These are phyloP conservation scores for Lepidochrysops patricia DNA, from an alignment of 2,888 invertebrate genomes.

Conservation along the genomic window DNA sequence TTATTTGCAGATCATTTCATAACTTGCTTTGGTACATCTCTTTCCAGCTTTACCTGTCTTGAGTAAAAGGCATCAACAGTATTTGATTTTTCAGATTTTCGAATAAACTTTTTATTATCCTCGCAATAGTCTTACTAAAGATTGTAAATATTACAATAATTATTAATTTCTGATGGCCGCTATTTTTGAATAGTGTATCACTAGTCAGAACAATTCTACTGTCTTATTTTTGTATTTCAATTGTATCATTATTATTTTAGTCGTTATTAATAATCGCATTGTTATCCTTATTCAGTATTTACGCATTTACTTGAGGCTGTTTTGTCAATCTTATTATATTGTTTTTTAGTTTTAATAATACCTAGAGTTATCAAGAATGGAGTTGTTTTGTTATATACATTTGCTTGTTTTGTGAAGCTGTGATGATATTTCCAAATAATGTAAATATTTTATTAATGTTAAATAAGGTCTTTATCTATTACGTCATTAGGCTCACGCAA, in stretches of 20 bases:
- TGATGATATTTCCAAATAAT: slow-evolving; percentile 73
- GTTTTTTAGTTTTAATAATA: slow-evolving; percentile 58
- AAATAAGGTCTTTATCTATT: slow-evolving; percentile 55
- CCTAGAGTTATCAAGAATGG: slow-evolving; percentile 37
- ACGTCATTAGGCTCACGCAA: slow-evolving; percentile 67
- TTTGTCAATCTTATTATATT: slow-evolving; percentile 35
- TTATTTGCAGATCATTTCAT: not conserved
- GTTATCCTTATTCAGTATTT: slow-evolving; percentile 51
- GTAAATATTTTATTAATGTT: slow-evolving; percentile 70
- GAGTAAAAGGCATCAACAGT: not conserved
- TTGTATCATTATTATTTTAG: not conserved
- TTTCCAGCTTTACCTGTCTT: not conserved
- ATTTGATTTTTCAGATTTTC: not conserved
- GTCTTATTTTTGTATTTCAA: not conserved
- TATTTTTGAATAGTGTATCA: not conserved
- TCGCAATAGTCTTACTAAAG: not conserved
- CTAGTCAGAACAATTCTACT: not conserved
- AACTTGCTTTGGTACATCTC: not conserved
- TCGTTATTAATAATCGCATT: slow-evolving; percentile 7
- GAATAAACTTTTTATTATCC: not conserved
- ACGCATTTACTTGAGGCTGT: slow-evolving; percentile 67
- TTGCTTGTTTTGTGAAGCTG: slow-evolving; percentile 74
- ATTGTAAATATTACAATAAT: not conserved
- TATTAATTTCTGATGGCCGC: not conserved
- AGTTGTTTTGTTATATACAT: slow-evolving; percentile 65